Evolutionary conservation across 2,888 invertebrate genomes (phyloP), one percentile per base, ranked within the genome.

Genomic region (Falcaria lacertinaria): DNA sequence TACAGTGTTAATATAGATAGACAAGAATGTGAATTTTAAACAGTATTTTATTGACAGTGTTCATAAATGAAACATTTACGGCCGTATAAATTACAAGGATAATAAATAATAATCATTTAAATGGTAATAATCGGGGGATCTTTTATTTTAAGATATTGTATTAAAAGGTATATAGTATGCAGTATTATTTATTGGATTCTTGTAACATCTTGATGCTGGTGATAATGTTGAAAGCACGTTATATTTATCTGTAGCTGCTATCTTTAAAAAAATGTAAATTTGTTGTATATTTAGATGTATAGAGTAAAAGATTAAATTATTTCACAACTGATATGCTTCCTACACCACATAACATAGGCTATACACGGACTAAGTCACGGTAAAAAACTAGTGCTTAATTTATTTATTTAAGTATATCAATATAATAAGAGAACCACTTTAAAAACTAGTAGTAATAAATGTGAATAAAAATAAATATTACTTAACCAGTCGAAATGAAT

Each of bases 401-500:
- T 15, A 34, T 8, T 13, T 8, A 22, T 22, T 14, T 22, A 22
- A 15, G 4, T 37, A 15, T 34, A 22, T 15, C 37, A 22, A 25
- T 13, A 41, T 8, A 39, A 37, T 35, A 44, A 39, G 39, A 34
- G 44, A 50, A 60, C 57, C 53, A 47, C 51, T 55, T 45, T 42
- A 53, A 45, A 40, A 44, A 45, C 44, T 57, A 60, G 55, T 60
- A 57, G 60, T 56, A 56, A 62, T 53, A 59, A 68, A 62, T 49
- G 52, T 51, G 61, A 65, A 70, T 64, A 74, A 71, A 75, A 74
- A 70, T 72, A 73, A 70, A 71, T 64, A 71, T 69, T 69, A 66
- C 61, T 68, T 68, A 65, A 73, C 57, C 67, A 71, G 71, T 74
- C 66, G 70, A 74, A 82, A 83, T 79, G 78, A 85, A 83, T 72